A percentile compares a stretch with the other conserved stretches of the same genome.
Conservation (phyloP, 2,113 vertebrate species). For the Marmota monax region DNA sequence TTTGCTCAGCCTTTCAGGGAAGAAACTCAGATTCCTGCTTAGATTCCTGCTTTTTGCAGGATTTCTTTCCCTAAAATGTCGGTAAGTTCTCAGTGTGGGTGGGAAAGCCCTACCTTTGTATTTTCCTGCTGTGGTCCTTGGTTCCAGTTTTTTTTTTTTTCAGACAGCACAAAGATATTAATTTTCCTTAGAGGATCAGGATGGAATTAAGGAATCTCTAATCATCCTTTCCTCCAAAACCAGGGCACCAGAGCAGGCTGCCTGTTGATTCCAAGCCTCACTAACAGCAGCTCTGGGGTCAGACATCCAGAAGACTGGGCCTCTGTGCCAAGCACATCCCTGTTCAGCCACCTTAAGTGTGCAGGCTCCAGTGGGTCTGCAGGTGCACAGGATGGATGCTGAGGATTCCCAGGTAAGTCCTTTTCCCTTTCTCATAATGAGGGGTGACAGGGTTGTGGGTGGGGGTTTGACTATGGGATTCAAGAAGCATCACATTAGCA, state of each 20-base stretch:
- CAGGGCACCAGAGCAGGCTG: not conserved
- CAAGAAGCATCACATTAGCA: too few relatives aligned
- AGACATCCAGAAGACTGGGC: not conserved
- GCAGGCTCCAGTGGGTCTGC: too few relatives aligned
- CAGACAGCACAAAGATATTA: slow-evolving; percentile 61
- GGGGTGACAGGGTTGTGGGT: too few relatives aligned
- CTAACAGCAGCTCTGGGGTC: not conserved
- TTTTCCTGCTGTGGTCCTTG: slow-evolving; percentile 30
- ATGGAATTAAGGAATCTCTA: slow-evolving; percentile 16
- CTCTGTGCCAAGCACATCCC: too few relatives aligned
- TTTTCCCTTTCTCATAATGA: too few relatives aligned
- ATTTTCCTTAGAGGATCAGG: slow-evolving; percentile 40
- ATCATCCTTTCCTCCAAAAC: not conserved
- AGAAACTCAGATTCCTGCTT: too few relatives aligned
- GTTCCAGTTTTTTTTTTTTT: slow-evolving; percentile 65
- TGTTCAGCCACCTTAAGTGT: too few relatives aligned
- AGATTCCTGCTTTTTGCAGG: too few relatives aligned
- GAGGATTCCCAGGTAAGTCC: too few relatives aligned
- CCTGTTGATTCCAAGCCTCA: not conserved
- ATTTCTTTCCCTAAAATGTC: slow-evolving; percentile 58
- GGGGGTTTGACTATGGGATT: not conserved
- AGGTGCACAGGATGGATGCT: too few relatives aligned
- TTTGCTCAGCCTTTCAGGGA: too few relatives aligned
- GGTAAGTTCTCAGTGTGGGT: slow-evolving; percentile 43
- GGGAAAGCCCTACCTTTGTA: slow-evolving; percentile 29